A percentile compares a stretch with the other conserved stretches of the same genome.
Conservation (phyloP, 2,888 invertebrate genomes). For the Dinocampus coccinellae region DNA sequence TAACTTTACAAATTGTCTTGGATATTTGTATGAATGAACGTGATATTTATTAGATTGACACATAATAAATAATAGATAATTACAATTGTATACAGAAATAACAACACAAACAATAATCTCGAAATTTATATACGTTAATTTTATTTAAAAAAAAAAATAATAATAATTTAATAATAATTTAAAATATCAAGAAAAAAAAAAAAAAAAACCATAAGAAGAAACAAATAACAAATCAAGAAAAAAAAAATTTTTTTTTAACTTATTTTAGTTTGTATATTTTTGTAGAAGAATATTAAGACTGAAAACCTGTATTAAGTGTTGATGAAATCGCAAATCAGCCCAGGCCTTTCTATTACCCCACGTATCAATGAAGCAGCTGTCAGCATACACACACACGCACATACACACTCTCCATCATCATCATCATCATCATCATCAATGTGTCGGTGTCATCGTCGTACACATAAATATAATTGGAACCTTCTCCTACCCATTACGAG, state of each 20-base stretch:
- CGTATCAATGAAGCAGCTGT: conserved; percentile 28
- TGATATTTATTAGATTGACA: not conserved
- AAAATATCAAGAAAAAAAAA: too few species aligned
- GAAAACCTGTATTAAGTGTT: not conserved
- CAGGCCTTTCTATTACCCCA: not conserved
- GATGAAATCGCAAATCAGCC: not conserved
- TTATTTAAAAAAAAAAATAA: too few species aligned
- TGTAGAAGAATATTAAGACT: not conserved
- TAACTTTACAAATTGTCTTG: not conserved
- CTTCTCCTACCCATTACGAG: conserved; percentile 40
- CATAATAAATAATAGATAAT: not conserved
- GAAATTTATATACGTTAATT: not conserved
- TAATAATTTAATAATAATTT: conserved; percentile 1
- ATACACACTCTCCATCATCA: too few species aligned
- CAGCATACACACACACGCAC: not conserved
- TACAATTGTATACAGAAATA: not conserved
- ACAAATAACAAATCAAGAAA: too few species aligned
- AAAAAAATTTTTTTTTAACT: too few species aligned
- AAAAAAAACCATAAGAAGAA: too few species aligned
- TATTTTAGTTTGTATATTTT: too few species aligned
- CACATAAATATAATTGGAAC: conserved; percentile 58
- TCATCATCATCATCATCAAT: conserved; percentile 38
- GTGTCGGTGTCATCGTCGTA: conserved; percentile 34
- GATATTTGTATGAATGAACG: not conserved
- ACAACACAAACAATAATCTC: not conserved